Percentiles rank a stretch among this genome's conserved stretches.
These are phyloP conservation scores for Paelopatides confundens DNA, from an alignment of 53 echinoderm and acorn worm species.

Conservation along the genomic window DNA sequence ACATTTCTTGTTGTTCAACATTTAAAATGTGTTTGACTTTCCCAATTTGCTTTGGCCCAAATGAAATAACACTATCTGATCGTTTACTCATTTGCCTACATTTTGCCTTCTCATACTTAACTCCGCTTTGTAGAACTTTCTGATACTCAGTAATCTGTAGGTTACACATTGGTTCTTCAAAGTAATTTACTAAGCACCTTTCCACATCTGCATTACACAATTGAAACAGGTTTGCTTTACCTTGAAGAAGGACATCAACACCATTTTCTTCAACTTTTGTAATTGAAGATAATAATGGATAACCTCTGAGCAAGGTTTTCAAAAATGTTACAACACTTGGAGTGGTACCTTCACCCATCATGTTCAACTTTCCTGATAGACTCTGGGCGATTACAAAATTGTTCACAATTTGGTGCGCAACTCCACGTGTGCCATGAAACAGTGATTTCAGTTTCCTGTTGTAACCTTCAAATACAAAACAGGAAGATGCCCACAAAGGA, in stretches of 20 bases:
- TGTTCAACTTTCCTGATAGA: neutral
- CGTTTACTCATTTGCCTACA: neutral
- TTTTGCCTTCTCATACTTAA: neutral
- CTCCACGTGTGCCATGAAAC: conserved; percentile 1
- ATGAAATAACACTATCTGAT: conserved; percentile 3
- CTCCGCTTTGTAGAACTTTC: neutral
- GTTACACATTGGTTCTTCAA: conserved; percentile 11
- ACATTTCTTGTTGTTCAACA: neutral
- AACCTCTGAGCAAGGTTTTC: neutral
- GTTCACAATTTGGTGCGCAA: conserved; percentile 27
- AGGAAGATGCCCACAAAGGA: conserved; percentile 17
- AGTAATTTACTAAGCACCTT: neutral
- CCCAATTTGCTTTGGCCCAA: neutral
- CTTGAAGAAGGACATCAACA: neutral
- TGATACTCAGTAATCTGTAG: neutral
- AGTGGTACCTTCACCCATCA: conserved; percentile 14
- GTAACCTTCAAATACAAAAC: conserved; percentile 8
- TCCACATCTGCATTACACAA: neutral
- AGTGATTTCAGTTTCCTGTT: conserved; percentile 15
- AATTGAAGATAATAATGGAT: neutral
- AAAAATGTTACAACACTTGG: neutral
- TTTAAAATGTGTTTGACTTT: neutral
- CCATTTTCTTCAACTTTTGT: neutral
- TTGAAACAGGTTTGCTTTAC: conserved; percentile 11
- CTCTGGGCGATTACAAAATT: conserved; percentile 34